Percentiles rank a stretch among this genome's conserved stretches.
phyloP scores from a whole-genome alignment of 1,140 invertebrate genomes.

The Grapholita molesta region DNA sequence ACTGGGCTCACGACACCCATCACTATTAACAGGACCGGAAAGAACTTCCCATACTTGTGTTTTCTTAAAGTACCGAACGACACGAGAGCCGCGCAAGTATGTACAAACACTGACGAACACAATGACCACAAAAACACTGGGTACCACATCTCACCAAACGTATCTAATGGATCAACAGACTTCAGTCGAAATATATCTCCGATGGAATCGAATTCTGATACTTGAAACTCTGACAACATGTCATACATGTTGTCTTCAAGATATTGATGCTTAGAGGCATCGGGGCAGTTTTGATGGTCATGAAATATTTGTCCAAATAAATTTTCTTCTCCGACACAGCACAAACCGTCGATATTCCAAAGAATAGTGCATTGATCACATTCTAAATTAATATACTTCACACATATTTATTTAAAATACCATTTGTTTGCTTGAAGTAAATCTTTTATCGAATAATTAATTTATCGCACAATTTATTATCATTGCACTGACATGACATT shows the following conservation, averaged over 20 bases:
- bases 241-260: slow-evolving; percentile 74
- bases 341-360: neutral
- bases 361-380: neutral
- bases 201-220: slow-evolving; percentile 82
- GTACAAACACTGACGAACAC: slow-evolving; percentile 95
- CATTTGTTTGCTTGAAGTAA: neutral
- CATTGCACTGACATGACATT: slow-evolving; percentile 10
- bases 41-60: slow-evolving; percentile 96
- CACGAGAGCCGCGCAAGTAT: slow-evolving; percentile 92
- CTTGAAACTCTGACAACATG: slow-evolving; percentile 79
- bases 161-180: slow-evolving; percentile 80
- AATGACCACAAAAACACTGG: slow-evolving; percentile 96
- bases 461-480: slow-evolving; percentile 11
- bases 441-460: neutral
- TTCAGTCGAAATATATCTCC: slow-evolving; percentile 81
- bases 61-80: slow-evolving; percentile 93
- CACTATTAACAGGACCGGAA: slow-evolving; percentile 90
- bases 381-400: neutral
- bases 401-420: neutral
- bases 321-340: slow-evolving; percentile 2
- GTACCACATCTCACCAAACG: slow-evolving; percentile 96
- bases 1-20: slow-evolving; percentile 93
- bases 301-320: neutral
- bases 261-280: slow-evolving; percentile 60
- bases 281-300: slow-evolving; percentile 43